Evolutionary conservation across 1,140 invertebrate species (phyloP), one percentile per base, ranked within the genome.

Genomic region (Carcinoscorpius rotundicauda): DNA sequence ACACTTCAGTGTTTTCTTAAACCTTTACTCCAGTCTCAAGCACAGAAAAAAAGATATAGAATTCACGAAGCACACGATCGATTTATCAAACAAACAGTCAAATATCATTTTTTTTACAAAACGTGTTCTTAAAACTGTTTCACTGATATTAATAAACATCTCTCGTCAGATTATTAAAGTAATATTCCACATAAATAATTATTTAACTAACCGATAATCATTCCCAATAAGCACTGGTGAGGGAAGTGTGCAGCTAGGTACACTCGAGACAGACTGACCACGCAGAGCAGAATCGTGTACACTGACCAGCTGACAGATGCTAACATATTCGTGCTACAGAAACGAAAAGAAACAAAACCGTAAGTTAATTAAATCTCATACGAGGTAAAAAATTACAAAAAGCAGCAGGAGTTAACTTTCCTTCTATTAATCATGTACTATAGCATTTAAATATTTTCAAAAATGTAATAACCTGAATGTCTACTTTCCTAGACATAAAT

Each of bases 221-320:
- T 77, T 4, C 84, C 84, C 3, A 83, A 65, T 4, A 84, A 60
- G 62, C 82, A 83, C 71, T 86, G 84, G 73, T 86, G 84, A 0
- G 84, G 83, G 71, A 86, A 86, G 70, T 86, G 84, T 3, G 83
- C 79, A 0, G 81, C 82, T 8, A 84, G 78, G 68, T 78, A 85
- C 68, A 84, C 71, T 11, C 84, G 70, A 4, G 84, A 83, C 6
- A 84, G 55, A 66, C 80, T 76, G 6, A 85, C 81, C 0, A 79
- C 73, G 5, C 72, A 61, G n/a, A 85, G 69, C 52, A 78, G 66
- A 0, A 72, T 61, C 0, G 65, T 73, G 71, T 78, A 82, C 10
- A 77, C n/a, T 0, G 75, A 60, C 77, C 78, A 73, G 29, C 61
- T 76, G 52, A 62, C 65, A 51, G 48, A 69, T 53, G 52, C 48